Evolutionary conservation across 2,888 invertebrate species (phyloP).

Genomic region (Apamea anceps): DNA sequence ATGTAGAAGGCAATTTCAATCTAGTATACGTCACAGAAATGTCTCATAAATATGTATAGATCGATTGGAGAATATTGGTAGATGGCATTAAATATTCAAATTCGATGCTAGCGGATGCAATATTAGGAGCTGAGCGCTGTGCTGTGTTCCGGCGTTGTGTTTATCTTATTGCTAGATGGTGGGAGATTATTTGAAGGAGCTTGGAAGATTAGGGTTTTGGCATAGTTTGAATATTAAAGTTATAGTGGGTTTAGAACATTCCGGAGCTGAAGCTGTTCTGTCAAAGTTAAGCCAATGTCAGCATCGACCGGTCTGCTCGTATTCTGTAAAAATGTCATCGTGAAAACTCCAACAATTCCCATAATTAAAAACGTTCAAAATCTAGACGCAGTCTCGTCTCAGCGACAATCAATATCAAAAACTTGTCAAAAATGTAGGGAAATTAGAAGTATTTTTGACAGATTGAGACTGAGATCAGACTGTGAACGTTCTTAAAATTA

Average conservation of each 20-base stretch:
- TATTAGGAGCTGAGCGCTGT: conserved; percentile 52
- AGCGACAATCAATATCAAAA: no score
- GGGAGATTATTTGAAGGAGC: conserved; percentile 35
- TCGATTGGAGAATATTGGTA: conserved; percentile 63
- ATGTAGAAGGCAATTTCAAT: conserved; percentile 58
- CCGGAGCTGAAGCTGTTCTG: background rate
- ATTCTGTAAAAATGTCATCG: no score
- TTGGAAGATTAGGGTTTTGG: background rate
- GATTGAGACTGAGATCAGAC: no score
- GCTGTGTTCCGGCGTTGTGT: conserved; percentile 33
- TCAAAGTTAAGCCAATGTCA: no score
- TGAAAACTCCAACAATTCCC: no score
- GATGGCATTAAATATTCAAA: conserved; percentile 75
- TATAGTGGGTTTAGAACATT: background rate
- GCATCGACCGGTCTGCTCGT: no score
- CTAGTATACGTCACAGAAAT: conserved; percentile 56
- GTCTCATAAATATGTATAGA: conserved; percentile 65
- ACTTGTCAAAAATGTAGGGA: no score
- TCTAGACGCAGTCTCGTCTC: no score
- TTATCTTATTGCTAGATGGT: conserved; percentile 44
- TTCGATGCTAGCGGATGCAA: conserved; percentile 69
- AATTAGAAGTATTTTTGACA: no score
- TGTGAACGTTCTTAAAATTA: no score
- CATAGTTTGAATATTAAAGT: conserved; percentile 10
- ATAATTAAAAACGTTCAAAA: no score